These are phyloP conservation scores for Eriocheir sinensis DNA, from an alignment of 1,140 invertebrate species.

Conservation along the genomic window DNA sequence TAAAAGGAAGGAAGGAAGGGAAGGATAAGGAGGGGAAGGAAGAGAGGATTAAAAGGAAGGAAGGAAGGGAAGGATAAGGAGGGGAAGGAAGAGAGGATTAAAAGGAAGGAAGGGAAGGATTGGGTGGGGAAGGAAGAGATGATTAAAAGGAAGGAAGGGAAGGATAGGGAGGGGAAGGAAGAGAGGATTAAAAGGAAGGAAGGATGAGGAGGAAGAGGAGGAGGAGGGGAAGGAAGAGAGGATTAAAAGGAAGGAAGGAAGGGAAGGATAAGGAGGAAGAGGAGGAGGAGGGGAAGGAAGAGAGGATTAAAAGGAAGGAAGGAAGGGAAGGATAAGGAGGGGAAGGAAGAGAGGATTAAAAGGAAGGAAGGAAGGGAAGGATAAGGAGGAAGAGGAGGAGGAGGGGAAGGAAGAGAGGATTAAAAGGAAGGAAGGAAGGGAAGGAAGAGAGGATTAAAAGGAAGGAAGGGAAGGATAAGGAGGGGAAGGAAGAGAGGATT, in stretches of 20 bases:
- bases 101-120: not conserved
- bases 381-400: not conserved
- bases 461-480: not conserved
- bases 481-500: not conserved
- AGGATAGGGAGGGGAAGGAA: not conserved
- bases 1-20: not conserved
- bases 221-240: not conserved
- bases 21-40: not conserved
- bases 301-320: not conserved
- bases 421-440: not conserved
- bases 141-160: not conserved
- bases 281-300: not conserved
- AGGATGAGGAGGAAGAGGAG: not conserved
- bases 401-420: not conserved
- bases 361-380: not conserved
- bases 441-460: not conserved
- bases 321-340: not conserved
- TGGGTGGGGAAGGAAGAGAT: not conserved
- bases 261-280: not conserved
- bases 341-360: not conserved
- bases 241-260: not conserved
- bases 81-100: not conserved
- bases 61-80: not conserved
- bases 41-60: not conserved
- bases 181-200: not conserved